Evolutionary conservation across 1,140 invertebrate species (phyloP), one percentile per base, ranked within the genome.

Genomic region (Anoplophora glabripennis): DNA sequence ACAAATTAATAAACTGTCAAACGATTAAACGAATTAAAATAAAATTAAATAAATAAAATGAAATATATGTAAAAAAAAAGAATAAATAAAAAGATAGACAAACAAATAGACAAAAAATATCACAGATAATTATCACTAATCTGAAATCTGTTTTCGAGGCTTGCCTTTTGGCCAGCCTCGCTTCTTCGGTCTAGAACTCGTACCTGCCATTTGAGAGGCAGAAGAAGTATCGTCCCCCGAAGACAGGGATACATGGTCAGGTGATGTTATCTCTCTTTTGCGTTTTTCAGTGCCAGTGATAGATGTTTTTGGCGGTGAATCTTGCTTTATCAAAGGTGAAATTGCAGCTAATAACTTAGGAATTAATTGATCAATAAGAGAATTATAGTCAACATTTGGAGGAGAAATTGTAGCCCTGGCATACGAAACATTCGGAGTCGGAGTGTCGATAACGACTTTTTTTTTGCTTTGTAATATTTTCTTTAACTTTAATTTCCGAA

Each of bases 91-190:
- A n/a, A n/a, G n/a, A n/a, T n/a, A n/a, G n/a, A n/a, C n/a, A n/a
- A n/a, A n/a, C n/a, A n/a, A n/a, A n/a, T n/a, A n/a, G n/a, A n/a
- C n/a, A n/a, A n/a, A n/a, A n/a, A n/a, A n/a, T n/a, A n/a, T n/a
- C n/a, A n/a, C n/a, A n/a, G n/a, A n/a, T n/a, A n/a, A n/a, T n/a
- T n/a, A n/a, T n/a, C n/a, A n/a, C n/a, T n/a, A n/a, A n/a, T n/a
- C n/a, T n/a, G 41, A 14, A 14, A 44, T 44, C 15, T 44, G 9
- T 14, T 44, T 44, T 44, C 41, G 9, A 14, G 41, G 41, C 15
- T 44, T 44, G 41, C 41, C 7, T 44, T 14, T 44, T 14, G 41
- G 41, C 41, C 41, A 44, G 15, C 41, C 41, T n/a, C n/a, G n/a
- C 12, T 44, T 44, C 15, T 7, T 44, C 7, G 12, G 15, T 44